Evolutionary conservation across 2,888 invertebrate species (phyloP), one percentile per base, ranked within the genome.

Genomic region (Coecobrya sp.): DNA sequence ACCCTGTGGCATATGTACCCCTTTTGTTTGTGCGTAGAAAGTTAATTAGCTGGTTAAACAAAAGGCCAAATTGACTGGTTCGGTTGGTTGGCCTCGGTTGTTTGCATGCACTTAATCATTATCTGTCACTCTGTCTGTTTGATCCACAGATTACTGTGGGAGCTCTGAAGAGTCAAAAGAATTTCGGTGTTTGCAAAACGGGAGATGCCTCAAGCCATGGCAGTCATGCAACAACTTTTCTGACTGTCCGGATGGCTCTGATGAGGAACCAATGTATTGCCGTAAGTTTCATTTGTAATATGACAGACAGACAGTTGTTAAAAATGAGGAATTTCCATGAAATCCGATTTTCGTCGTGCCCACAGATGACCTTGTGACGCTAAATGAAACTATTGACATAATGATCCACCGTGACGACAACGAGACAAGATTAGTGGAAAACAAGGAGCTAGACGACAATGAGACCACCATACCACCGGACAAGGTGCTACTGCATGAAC

Each of bases 211-310:
- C 22, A 62, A 76, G 22, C 52, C 59, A n/a, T 42, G 22, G 19
- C 27, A 70, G 10, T 22, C 25, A 10, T 86, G 91, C 68, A 81
- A 91, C 27, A 36, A 76, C 19, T 16, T 76, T 1, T 3, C 30
- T 1, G 73, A 92, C 30, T 92, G 92, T 59, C 65, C 52, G 0
- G 55, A 59, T n/a, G 68, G 70, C 13, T 88, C 88, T 10, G 92
- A 92, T 25, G 92, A 92, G 59, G 27, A 27, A 0, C 68, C 81
- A n/a, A 22, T 88, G 3, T 27, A 49, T 19, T 92, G 92, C 84
- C 49, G 91, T 91, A 90, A 90, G 84, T n/a, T 0, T 45, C 10
- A n/a, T 52, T 10, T 76, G 19, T 55, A 52, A 81, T 3, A 70
- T 30, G 10, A 45, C 16, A 0, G 11, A 68, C 22, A 68, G 3